phyloP scores from a whole-genome alignment of 2,797 vertebrate species.

The Acanthiza pusilla region DNA sequence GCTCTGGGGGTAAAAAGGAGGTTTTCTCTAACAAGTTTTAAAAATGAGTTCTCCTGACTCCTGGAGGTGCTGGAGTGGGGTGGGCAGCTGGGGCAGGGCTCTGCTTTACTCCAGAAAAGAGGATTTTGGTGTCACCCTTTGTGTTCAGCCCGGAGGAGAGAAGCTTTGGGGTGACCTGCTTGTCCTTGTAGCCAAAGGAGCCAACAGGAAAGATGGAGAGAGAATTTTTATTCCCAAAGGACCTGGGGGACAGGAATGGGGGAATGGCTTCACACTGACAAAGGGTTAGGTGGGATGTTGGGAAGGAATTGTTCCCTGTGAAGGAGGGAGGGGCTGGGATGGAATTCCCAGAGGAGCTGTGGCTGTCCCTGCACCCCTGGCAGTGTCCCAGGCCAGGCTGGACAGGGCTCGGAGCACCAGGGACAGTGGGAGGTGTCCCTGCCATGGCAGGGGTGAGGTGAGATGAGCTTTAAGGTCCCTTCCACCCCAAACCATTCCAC shows the following conservation, averaged over 20 bases:
- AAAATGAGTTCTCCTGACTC: neutral
- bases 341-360: neutral
- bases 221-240: neutral
- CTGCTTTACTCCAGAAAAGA: neutral
- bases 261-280: neutral
- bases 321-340: neutral
- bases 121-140: neutral
- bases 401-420: neutral
- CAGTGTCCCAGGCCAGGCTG: accelerated
- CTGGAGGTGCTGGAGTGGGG: neutral
- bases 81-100: neutral
- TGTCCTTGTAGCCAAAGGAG: neutral
- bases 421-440: neutral
- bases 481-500: accelerated
- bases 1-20: neutral
- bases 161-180: neutral
- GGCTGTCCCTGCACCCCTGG: neutral
- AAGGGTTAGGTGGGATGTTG: neutral
- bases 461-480: neutral
- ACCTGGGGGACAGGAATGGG: neutral
- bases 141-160: neutral
- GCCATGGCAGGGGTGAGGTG: accelerated
- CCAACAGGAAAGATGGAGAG: neutral
- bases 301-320: neutral
- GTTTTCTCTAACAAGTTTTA: neutral